A percentile compares a stretch with the other conserved stretches of the same genome.
These are phyloP conservation scores for Barypeithes pellucidus DNA, from an alignment of 2,888 invertebrate species.

Conservation along the genomic window DNA sequence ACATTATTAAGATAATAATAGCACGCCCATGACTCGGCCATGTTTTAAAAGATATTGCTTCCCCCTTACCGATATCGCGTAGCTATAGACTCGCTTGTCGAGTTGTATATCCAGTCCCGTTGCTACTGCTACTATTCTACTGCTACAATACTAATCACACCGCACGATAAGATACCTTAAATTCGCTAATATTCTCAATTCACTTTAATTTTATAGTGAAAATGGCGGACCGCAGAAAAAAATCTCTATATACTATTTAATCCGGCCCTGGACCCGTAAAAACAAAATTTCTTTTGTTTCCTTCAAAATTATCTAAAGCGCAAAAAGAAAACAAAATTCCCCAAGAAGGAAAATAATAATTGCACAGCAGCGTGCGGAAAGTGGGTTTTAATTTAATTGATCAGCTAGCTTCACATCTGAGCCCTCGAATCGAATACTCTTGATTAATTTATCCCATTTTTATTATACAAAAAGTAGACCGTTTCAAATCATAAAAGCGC, in stretches of 20 bases:
- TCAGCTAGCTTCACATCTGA: conserved; percentile 11
- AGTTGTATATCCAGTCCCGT: too few relatives aligned
- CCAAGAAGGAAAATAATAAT: conserved; percentile 16
- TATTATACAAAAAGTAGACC: conserved; percentile 6
- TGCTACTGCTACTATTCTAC: too few relatives aligned
- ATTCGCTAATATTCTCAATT: too few relatives aligned
- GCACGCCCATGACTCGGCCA: too few relatives aligned
- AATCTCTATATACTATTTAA: neutral
- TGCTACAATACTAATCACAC: too few relatives aligned
- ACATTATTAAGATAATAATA: too few relatives aligned
- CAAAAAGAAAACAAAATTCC: neutral
- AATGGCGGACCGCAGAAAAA: too few relatives aligned
- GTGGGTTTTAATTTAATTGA: conserved; percentile 25
- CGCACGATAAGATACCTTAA: too few relatives aligned
- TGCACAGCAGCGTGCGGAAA: conserved; percentile 17
- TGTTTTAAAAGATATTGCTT: too few relatives aligned
- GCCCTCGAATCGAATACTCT: conserved; percentile 1
- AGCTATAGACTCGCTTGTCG: too few relatives aligned
- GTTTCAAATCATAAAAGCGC: neutral
- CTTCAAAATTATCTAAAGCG: neutral
- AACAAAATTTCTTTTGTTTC: neutral
- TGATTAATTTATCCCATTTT: conserved; percentile 23
- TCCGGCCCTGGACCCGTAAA: neutral
- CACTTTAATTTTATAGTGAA: too few relatives aligned
- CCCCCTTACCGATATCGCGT: too few relatives aligned